Evolutionary conservation across 2,888 invertebrate species (phyloP).

Genomic region (Craniophora ligustri): DNA sequence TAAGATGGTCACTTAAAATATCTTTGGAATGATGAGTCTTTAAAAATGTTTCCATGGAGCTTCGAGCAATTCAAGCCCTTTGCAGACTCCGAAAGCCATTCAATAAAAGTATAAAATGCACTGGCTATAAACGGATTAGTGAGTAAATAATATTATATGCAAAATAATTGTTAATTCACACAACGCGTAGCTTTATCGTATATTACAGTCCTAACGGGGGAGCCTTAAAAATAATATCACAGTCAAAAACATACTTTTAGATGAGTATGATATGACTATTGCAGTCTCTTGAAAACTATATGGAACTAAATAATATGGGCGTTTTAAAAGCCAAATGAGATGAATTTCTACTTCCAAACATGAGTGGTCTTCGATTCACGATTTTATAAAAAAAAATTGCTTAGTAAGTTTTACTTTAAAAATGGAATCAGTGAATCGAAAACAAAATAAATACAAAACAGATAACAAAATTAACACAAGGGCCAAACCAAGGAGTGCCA

Average conservation of each 20-base stretch:
- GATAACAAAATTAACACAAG: slow-evolving; percentile 74
- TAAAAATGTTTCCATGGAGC: slow-evolving; percentile 37
- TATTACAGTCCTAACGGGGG: slow-evolving; percentile 59
- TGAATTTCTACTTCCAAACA: slow-evolving; percentile 58
- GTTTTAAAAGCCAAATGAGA: slow-evolving; percentile 66
- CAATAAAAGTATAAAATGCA: slow-evolving; percentile 42
- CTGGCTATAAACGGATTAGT: slow-evolving; percentile 50
- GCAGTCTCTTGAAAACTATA: slow-evolving; percentile 75
- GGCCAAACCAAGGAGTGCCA: slow-evolving; percentile 88
- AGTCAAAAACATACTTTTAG: slow-evolving; percentile 73
- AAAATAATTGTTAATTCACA: slow-evolving; percentile 62
- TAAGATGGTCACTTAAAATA: slow-evolving; percentile 12
- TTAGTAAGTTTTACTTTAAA: slow-evolving; percentile 24
- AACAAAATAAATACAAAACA: slow-evolving; percentile 61
- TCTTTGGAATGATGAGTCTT: slow-evolving; percentile 49
- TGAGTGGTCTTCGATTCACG: slow-evolving; percentile 60
- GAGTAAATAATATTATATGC: slow-evolving; percentile 52
- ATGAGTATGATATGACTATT: slow-evolving; percentile 66
- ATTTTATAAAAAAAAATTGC: slow-evolving; percentile 25
- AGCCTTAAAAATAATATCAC: slow-evolving; percentile 83
- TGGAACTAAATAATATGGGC: slow-evolving; percentile 58
- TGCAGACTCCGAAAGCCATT: slow-evolving; percentile 44
- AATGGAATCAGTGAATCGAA: slow-evolving; percentile 58
- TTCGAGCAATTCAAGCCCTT: slow-evolving; percentile 29
- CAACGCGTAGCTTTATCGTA: slow-evolving; percentile 50